Percentiles rank a stretch among this genome's conserved stretches.
Conservation (phyloP, 2,113 vertebrate genomes). For the Cheilinus undulatus region DNA sequence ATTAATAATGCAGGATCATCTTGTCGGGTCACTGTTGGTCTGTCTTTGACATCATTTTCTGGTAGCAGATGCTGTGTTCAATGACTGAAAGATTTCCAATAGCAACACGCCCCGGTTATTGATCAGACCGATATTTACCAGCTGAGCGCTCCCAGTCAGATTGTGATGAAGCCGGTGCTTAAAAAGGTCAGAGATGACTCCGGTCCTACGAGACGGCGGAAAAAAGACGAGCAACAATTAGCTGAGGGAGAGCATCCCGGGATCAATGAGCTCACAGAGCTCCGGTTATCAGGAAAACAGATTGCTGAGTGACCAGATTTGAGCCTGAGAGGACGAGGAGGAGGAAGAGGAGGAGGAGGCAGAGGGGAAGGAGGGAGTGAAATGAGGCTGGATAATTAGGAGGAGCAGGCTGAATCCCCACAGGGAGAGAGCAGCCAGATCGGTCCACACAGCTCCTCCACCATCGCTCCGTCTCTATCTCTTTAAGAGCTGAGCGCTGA, state of each 20-base stretch:
- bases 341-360: constrained; percentile 22
- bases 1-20: neutral
- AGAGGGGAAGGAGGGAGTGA: constrained; percentile 24
- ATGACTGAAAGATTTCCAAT: constrained; percentile 37
- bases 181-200: constrained; percentile 6
- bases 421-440: constrained; percentile 54
- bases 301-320: constrained; percentile 67
- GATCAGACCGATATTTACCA: constrained; percentile 12
- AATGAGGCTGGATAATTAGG: constrained; percentile 79
- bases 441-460: constrained; percentile 58
- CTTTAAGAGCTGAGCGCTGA: constrained; percentile 83
- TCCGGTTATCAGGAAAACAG: constrained; percentile 46
- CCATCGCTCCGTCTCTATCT: constrained; percentile 77
- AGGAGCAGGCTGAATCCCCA: constrained; percentile 72
- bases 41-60: constrained; percentile 6
- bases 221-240: constrained; percentile 36
- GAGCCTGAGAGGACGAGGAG: constrained; percentile 40
- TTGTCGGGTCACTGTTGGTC: neutral
- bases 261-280: constrained; percentile 47
- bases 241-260: neutral
- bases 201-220: constrained; percentile 13
- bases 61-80: constrained; percentile 20
- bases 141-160: neutral
- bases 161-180: neutral
- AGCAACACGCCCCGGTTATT: constrained; percentile 2